Percentiles rank a stretch among this genome's conserved stretches.
Evolutionary conservation across 2,797 vertebrate species (phyloP).

Genomic region (Sebastes dallii): DNA sequence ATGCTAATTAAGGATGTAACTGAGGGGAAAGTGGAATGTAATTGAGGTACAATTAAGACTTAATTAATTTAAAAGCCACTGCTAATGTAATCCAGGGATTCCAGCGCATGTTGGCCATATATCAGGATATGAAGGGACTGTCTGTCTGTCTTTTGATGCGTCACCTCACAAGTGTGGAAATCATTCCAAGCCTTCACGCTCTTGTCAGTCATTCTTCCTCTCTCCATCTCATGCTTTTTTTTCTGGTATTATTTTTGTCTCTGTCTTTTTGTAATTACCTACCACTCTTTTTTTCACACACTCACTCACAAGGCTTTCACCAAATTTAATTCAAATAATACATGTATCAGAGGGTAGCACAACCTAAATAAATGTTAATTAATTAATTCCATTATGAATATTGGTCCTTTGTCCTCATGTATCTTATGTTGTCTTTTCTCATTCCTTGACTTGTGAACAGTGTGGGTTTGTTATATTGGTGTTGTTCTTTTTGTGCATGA

Average conservation of each 20-base stretch:
- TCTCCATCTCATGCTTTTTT: neutral
- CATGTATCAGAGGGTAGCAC: neutral
- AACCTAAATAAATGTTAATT: neutral
- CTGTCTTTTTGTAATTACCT: neutral
- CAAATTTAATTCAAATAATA: neutral
- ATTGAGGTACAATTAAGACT: slow-evolving; percentile 40
- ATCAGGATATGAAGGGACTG: neutral
- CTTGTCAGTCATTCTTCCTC: neutral
- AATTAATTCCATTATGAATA: neutral
- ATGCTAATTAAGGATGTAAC: slow-evolving; percentile 35
- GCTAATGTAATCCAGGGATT: slow-evolving; percentile 18
- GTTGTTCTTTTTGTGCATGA: neutral
- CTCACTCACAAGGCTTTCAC: neutral
- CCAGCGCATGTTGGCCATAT: neutral
- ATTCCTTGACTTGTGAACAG: neutral
- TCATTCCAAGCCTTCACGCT: neutral
- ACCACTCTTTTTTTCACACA: neutral
- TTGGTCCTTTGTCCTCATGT: neutral
- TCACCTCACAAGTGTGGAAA: neutral
- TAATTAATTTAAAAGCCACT: slow-evolving; percentile 34
- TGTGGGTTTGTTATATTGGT: neutral
- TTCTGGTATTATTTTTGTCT: no score
- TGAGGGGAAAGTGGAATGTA: slow-evolving; percentile 24
- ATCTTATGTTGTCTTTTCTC: neutral
- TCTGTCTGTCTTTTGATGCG: neutral